Evolutionary conservation across 2,113 vertebrate genomes (phyloP), one percentile per base, ranked within the genome.

Genomic region (Limanda limanda): DNA sequence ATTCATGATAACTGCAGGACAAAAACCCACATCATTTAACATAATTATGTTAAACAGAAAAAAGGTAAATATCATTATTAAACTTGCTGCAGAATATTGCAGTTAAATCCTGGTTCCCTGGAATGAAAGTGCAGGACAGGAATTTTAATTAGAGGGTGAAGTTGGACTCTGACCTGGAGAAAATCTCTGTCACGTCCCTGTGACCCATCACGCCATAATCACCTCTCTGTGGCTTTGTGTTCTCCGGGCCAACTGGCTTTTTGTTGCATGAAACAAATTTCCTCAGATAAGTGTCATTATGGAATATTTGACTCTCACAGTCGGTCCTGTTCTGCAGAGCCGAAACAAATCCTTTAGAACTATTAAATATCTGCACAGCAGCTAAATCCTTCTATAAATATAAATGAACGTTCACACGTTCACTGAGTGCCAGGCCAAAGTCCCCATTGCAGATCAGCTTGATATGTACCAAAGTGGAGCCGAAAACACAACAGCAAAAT

Each of bases 81-180:
- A 27, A n/a, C 11, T 23, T 66, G 21, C 55, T 67, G 55, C 58
- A 52, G 24, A 27, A 11, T 42, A 37, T 17, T 60, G 68, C 15
- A 54, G 24, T 47, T 27, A 9, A 24, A 18, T 42, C 48, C 45
- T 4, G 58, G 65, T 35, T 27, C 56, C 25, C 8, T 51, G 23
- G 14, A 68, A 40, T 42, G 1, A 57, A 82, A 75, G 48, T 76
- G 61, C 59, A 59, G 73, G 61, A 56, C 17, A 67, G 66, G 77
- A 74, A 77, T 77, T 74, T 69, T 78, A 61, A 79, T 79, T 45
- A 55, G 25, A 80, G 78, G 31, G 23, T 21, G 12, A 69, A 20
- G 66, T 75, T 77, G 77, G 71, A 83, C 83, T 81, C 13, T 75
- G 83, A 86, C 52, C 65, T 61, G 52, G 51, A 73, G 45, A 69